Evolutionary conservation across 2,797 vertebrate species (phyloP), one percentile per base, ranked within the genome.

Genomic region (Megalops cyprinoides): DNA sequence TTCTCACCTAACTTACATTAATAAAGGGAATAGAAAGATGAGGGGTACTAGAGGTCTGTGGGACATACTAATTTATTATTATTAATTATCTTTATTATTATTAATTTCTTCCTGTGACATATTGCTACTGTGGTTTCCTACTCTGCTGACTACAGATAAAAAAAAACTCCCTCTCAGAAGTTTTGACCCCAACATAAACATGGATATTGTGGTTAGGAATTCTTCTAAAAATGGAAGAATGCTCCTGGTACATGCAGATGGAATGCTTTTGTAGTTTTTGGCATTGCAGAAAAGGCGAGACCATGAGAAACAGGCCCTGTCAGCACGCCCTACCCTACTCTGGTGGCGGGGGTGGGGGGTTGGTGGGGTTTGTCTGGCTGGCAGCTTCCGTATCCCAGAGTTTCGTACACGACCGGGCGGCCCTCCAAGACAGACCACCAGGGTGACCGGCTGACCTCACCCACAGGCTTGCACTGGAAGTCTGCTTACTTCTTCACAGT

Each of bases 171-270:
- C 28, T 28, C 88, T 89, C 86, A 74, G 84, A 88, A 86, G 85
- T 88, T 93, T 88, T 86, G 87, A 90, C 82, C 85, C 92, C 90
- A 93, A 91, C 20, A 92, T 91, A 94, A 94, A 95, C 92, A 94
- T 15, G 78, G 87, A 88, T 86, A 88, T 79, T 83, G 87, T 81
- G 87, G 85, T 83, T 84, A 73, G 46, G 69, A 58, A 74, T 87
- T 90, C 88, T 92, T 92, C 92, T 95, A 93, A 93, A 94, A 93
- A 94, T 92, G 92, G 92, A 93, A 92, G 87, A 92, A 89, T 78
- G 81, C 83, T 89, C 86, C 76, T 83, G 77, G 82, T 87, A 84
- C 84, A 84, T 82, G 89, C 87, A 78, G 81, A 25, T 79, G 83
- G 82, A 89, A 88, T 88, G 86, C 69, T 85, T 88, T 89, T 90